phyloP scores from a whole-genome alignment of 1,140 invertebrate genomes.

The Diuraphis noxia region DNA sequence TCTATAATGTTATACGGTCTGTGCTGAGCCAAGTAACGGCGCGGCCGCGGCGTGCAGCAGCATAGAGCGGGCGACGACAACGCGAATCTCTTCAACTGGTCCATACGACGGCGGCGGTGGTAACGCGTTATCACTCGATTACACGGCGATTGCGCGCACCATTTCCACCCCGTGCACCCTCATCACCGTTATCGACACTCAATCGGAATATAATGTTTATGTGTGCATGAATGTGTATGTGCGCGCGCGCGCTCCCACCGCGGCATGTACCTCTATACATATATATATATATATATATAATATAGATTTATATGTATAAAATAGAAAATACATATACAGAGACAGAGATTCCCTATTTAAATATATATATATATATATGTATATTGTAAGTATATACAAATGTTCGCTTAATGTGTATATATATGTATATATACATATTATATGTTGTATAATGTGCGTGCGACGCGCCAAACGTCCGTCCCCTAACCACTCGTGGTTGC shows the following conservation, averaged over 20 bases:
- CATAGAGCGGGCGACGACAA: background rate
- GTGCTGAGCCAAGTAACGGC: background rate
- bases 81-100: slow-evolving; percentile 43
- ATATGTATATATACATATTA: background rate
- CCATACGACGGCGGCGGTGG: background rate
- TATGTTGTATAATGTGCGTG: background rate
- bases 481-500: slow-evolving; percentile 32
- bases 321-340: background rate
- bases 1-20: background rate
- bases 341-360: background rate
- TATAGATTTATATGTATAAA: background rate
- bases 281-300: background rate
- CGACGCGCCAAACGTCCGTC: slow-evolving; percentile 21
- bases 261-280: background rate
- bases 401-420: background rate
- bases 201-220: slow-evolving; percentile 34
- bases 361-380: background rate
- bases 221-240: background rate
- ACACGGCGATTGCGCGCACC: slow-evolving; percentile 26
- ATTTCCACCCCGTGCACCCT: background rate
- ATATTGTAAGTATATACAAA: background rate
- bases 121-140: slow-evolving; percentile 45
- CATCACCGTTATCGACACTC: slow-evolving; percentile 37
- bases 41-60: background rate
- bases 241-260: background rate